phyloP scores from a whole-genome alignment of 2,113 vertebrate species.

The Sphyrna mokarran region DNA sequence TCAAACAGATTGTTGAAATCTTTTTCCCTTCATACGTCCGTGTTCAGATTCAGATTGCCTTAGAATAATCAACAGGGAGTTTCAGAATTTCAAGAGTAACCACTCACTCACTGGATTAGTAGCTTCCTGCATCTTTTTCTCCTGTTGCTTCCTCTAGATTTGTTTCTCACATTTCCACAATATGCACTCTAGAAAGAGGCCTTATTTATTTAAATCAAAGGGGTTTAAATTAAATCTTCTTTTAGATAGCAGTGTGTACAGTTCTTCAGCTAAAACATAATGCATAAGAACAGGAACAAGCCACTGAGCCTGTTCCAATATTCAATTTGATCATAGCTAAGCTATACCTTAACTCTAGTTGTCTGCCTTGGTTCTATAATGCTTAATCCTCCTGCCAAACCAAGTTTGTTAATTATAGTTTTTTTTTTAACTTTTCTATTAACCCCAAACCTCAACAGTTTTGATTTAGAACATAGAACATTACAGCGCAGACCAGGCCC shows the following conservation, averaged over 20 bases:
- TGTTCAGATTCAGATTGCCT: not conserved
- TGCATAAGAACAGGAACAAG: not conserved
- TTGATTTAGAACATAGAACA: too few species aligned
- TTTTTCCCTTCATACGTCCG: not conserved
- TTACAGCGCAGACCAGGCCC: too few species aligned
- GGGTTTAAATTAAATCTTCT: not conserved
- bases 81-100: not conserved
- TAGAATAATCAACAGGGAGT: not conserved
- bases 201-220: not conserved
- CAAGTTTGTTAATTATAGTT: not conserved
- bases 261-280: not conserved
- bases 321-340: not conserved
- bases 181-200: not conserved
- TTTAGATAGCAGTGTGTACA: not conserved
- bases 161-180: not conserved
- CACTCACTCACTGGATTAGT: not conserved
- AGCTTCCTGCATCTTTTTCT: not conserved
- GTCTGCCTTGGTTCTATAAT: not conserved
- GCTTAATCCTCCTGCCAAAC: not conserved
- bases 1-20: not conserved
- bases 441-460: not conserved
- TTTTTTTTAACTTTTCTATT: not conserved
- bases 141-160: not conserved
- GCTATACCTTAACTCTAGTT: not conserved
- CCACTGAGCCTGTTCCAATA: not conserved